A percentile compares a stretch with the other conserved stretches of the same genome.
Evolutionary conservation across 2,113 vertebrate species (phyloP).

Genomic region (Paramormyrops kingsleyae): DNA sequence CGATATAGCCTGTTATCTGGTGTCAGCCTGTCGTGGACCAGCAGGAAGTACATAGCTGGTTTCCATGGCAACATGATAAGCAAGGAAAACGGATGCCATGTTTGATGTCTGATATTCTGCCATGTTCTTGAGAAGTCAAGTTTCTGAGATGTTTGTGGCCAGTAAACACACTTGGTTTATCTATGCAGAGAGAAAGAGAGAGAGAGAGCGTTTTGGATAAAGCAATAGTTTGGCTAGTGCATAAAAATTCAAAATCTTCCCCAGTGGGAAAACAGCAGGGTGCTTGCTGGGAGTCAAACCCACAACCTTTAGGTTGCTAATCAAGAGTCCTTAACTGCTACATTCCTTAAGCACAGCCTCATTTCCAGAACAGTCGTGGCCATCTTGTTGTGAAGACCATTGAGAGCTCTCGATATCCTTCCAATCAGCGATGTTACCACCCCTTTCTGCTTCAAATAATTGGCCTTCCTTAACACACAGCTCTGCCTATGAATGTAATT

Average conservation of each 20-base stretch:
- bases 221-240: neutral
- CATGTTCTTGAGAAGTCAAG: neutral
- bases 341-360: neutral
- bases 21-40: conserved; percentile 31
- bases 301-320: neutral
- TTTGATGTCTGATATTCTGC: conserved; percentile 8
- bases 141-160: neutral
- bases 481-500: neutral
- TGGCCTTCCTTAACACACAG: neutral
- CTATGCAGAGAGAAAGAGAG: neutral
- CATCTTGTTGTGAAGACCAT: neutral
- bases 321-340: neutral
- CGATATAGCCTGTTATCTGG: conserved; percentile 41
- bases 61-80: neutral
- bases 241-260: neutral
- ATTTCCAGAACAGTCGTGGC: neutral
- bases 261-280: neutral
- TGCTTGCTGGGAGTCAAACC: neutral
- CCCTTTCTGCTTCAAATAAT: neutral
- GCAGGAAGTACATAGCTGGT: conserved; percentile 29
- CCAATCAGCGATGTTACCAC: neutral
- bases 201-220: neutral
- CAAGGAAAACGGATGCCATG: conserved; percentile 26
- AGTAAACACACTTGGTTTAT: neutral
- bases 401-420: neutral